These are phyloP conservation scores for Lepilemur ruficaudatus DNA, from an alignment of 2,797 vertebrate species.

Conservation along the genomic window DNA sequence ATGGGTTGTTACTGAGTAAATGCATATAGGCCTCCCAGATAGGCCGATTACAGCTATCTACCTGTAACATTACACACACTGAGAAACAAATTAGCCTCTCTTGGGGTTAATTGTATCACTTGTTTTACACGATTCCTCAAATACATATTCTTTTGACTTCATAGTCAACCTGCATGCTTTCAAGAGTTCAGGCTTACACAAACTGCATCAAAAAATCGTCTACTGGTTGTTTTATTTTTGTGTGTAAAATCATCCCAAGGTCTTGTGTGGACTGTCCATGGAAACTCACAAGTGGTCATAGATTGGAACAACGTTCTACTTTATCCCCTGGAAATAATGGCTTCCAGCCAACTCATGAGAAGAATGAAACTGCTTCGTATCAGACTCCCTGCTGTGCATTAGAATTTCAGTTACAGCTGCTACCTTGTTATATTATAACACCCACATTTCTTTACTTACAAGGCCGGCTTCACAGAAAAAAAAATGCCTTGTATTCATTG, in stretches of 20 bases:
- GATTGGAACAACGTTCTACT: conserved; percentile 54
- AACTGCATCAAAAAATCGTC: not conserved
- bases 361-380: conserved; percentile 54
- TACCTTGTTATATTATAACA: conserved; percentile 74
- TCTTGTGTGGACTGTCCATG: conserved; percentile 50
- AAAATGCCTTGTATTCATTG: conserved; percentile 63
- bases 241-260: conserved; percentile 1
- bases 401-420: conserved; percentile 77
- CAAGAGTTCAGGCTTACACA: not conserved
- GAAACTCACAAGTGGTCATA: conserved; percentile 29
- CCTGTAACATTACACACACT: not conserved
- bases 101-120: not conserved
- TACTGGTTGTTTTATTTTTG: conserved; percentile 12
- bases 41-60: not conserved
- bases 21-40: not conserved
- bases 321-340: conserved; percentile 74
- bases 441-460: conserved; percentile 71
- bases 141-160: not conserved
- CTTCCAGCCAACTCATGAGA: conserved; percentile 66
- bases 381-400: conserved; percentile 63
- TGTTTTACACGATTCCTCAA: not conserved
- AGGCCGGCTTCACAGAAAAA: conserved; percentile 72
- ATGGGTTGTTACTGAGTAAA: not conserved
- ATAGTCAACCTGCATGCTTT: not conserved
- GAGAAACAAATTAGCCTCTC: not conserved